phyloP scores from a whole-genome alignment of 1,140 invertebrate genomes.

The Dendrolimus punctatus region DNA sequence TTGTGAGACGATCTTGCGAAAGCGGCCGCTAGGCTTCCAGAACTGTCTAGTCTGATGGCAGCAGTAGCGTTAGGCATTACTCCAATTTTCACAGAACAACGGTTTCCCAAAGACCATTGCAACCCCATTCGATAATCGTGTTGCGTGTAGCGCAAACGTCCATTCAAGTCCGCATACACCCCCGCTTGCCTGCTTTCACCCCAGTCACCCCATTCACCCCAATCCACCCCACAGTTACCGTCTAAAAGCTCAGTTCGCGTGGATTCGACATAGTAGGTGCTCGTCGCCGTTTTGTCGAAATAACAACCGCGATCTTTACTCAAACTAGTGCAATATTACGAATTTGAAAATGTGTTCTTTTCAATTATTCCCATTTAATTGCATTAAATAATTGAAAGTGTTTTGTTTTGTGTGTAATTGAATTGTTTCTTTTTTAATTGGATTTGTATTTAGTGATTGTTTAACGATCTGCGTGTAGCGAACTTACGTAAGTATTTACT shows the following conservation, averaged over 20 bases:
- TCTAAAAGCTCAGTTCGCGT: slow-evolving; percentile 38
- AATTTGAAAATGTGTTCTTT: slow-evolving; percentile 37
- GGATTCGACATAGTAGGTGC: slow-evolving; percentile 21
- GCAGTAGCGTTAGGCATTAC: no score
- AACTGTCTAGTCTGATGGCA: no score
- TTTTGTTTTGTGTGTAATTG: slow-evolving; percentile 21
- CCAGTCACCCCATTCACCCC: slow-evolving; percentile 9
- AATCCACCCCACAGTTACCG: slow-evolving; percentile 17
- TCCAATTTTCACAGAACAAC: no score
- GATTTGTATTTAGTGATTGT: slow-evolving; percentile 22
- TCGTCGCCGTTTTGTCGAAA: slow-evolving; percentile 11
- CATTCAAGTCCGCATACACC: slow-evolving; percentile 25
- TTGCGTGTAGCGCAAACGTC: slow-evolving; percentile 16
- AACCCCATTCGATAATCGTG: slow-evolving; percentile 8
- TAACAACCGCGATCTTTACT: slow-evolving; percentile 39
- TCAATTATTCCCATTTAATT: slow-evolving; percentile 17
- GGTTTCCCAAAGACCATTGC: no score
- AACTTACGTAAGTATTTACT: slow-evolving; percentile 64
- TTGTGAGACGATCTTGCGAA: no score
- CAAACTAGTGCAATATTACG: slow-evolving; percentile 57
- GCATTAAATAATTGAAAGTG: slow-evolving; percentile 12
- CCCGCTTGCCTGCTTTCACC: slow-evolving; percentile 35
- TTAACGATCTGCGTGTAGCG: slow-evolving; percentile 33
- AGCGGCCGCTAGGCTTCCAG: no score
- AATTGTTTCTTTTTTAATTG: slow-evolving; percentile 27